These are phyloP conservation scores for Cassiopea xamachana DNA, from an alignment of 30 jellyfish, hydroid and myxozoan genomes.

Conservation along the genomic window DNA sequence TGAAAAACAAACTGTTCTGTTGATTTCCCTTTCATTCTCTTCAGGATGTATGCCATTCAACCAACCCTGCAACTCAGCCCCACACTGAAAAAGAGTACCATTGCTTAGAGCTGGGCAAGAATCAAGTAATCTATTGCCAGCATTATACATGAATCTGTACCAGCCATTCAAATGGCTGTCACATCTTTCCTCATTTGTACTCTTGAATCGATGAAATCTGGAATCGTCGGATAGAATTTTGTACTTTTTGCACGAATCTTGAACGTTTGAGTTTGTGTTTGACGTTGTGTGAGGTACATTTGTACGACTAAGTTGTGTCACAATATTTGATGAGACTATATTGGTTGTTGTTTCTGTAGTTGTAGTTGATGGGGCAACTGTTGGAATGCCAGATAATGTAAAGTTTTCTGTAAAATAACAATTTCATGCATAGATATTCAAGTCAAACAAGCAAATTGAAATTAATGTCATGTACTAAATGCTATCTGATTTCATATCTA, in stretches of 20 bases:
- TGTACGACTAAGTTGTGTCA: too few relatives aligned
- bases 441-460: too few relatives aligned
- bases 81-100: conserved; percentile 1
- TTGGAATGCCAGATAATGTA: background rate
- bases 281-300: too few relatives aligned
- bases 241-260: background rate
- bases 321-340: too few relatives aligned
- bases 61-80: conserved; percentile 43
- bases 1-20: conserved; percentile 81
- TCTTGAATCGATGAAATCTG: background rate
- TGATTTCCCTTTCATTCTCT: conserved; percentile 32
- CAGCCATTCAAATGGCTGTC: conserved; percentile 17
- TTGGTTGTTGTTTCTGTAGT: background rate
- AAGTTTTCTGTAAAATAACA: too few relatives aligned
- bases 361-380: background rate
- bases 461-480: too few relatives aligned
- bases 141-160: conserved; percentile 37
- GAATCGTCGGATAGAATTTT: conserved; percentile 14
- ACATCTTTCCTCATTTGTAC: background rate
- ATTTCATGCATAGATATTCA: too few relatives aligned
- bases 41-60: conserved; percentile 5
- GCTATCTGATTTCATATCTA: too few relatives aligned
- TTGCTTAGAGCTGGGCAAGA: background rate
- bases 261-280: background rate
- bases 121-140: conserved; percentile 26